phyloP scores from a whole-genome alignment of 2,888 invertebrate species.

The Cremastobaeus sp. region DNA sequence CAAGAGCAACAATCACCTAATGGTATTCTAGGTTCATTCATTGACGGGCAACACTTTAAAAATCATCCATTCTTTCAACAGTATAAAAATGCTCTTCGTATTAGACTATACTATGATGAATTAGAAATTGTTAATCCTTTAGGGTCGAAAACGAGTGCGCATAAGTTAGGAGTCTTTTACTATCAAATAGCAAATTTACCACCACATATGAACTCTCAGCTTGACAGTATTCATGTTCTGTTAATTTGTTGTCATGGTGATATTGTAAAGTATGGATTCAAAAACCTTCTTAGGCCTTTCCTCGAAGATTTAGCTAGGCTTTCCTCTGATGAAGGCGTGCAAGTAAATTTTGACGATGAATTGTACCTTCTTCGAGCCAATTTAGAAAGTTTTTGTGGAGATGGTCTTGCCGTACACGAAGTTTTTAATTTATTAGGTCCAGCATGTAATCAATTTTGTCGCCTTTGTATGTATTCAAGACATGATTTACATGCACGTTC shows the following conservation, averaged over 20 bases:
- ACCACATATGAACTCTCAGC: conserved; percentile 52
- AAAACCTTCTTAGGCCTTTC: conserved; percentile 48
- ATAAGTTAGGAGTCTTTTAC: conserved; percentile 59
- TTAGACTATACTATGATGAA: conserved; percentile 48
- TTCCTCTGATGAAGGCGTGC: conserved; percentile 26
- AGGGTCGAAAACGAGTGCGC: conserved; percentile 60
- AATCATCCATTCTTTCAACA: conserved; percentile 24
- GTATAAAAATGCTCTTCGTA: background rate
- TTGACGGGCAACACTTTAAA: conserved; percentile 44
- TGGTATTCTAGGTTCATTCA: conserved; percentile 42
- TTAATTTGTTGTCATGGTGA: conserved; percentile 35
- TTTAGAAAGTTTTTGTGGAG: conserved; percentile 49
- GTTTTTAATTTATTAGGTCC: conserved; percentile 50
- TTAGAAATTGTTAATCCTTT: conserved; percentile 58
- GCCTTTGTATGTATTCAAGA: conserved; percentile 47
- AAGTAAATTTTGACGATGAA: background rate
- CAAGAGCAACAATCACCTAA: conserved; percentile 38
- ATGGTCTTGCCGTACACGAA: conserved; percentile 54
- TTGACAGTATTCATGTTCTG: conserved; percentile 50
- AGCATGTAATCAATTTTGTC: conserved; percentile 49
- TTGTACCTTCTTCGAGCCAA: conserved; percentile 24
- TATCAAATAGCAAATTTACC: conserved; percentile 28
- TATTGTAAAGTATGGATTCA: conserved; percentile 44
- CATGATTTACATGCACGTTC: conserved; percentile 39
- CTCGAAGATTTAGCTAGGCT: conserved; percentile 34